Conservation (phyloP, 2,113 vertebrate species). For the Ailurus styani region DNA sequence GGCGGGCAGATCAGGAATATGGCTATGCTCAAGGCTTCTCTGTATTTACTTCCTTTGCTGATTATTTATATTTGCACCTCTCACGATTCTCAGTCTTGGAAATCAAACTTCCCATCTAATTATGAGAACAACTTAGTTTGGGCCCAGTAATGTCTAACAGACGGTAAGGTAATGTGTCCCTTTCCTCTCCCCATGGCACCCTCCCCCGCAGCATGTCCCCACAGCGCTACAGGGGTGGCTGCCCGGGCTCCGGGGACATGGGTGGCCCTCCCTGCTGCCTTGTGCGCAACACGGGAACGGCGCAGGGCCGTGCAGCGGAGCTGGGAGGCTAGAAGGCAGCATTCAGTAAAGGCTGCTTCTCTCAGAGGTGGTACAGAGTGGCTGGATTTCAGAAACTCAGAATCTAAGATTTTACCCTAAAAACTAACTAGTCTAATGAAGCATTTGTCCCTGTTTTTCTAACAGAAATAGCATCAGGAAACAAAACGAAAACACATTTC, state of each 20-base stretch:
- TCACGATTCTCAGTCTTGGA: background rate
- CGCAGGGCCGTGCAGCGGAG: background rate
- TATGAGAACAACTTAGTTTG: background rate
- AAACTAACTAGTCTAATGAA: background rate
- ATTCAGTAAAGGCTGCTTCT: background rate
- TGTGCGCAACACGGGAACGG: background rate
- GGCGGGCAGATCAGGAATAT: background rate
- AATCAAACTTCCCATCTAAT: background rate
- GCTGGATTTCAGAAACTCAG: background rate
- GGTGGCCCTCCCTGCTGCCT: background rate
- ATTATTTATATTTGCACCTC: background rate
- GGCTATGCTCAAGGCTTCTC: background rate
- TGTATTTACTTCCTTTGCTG: background rate
- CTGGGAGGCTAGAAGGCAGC: background rate
- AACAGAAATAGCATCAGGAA: background rate
- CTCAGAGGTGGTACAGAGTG: background rate
- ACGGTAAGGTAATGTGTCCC: background rate
- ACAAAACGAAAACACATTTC: slow-evolving; percentile 53
- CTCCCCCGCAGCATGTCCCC: background rate
- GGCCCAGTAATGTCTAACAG: background rate
- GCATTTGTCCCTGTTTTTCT: background rate
- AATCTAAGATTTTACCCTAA: background rate
- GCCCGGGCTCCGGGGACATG: background rate
- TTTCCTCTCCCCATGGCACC: background rate
- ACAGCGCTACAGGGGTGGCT: too few relatives aligned